Percentiles rank a stretch among this genome's conserved stretches.
phyloP scores from a whole-genome alignment of 2,113 vertebrate genomes.

The Hirundichthys speculiger region DNA sequence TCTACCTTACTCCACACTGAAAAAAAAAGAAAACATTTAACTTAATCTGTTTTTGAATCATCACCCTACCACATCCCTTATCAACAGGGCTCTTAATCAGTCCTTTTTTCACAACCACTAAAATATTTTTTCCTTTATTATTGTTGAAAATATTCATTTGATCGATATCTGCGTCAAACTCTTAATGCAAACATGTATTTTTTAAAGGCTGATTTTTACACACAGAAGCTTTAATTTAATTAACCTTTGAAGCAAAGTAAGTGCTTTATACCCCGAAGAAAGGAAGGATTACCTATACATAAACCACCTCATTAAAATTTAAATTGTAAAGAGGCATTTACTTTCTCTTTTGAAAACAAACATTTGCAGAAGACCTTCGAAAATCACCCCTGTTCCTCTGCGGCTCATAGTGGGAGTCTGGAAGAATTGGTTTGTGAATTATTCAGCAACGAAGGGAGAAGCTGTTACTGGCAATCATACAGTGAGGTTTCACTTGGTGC shows the following conservation, averaged over 20 bases:
- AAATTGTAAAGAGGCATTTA: slow-evolving; percentile 25
- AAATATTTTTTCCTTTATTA: neutral
- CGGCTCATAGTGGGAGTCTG: slow-evolving; percentile 11
- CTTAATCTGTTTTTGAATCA: neutral
- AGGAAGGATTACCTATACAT: slow-evolving; percentile 8
- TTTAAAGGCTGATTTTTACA: neutral
- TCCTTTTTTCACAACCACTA: neutral
- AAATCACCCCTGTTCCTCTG: slow-evolving; percentile 29
- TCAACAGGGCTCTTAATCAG: neutral
- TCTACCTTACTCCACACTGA: neutral
- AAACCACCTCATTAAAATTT: slow-evolving; percentile 24
- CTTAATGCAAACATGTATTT: neutral
- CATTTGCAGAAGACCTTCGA: slow-evolving; percentile 31
- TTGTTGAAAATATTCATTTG: neutral
- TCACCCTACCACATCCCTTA: neutral
- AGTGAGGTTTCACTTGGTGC: slow-evolving; percentile 31
- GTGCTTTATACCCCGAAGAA: slow-evolving; percentile 5
- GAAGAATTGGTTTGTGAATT: slow-evolving; percentile 60
- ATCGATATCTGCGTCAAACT: neutral
- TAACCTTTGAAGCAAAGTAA: slow-evolving; percentile 6
- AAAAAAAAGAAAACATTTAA: neutral
- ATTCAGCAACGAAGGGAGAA: slow-evolving; percentile 40
- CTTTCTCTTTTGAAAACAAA: slow-evolving; percentile 32
- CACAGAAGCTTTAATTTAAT: slow-evolving; percentile 16
- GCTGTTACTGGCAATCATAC: slow-evolving; percentile 32